Conservation (phyloP, 2,113 vertebrate species). For the Pseudorhombus dupliciocellatus region DNA sequence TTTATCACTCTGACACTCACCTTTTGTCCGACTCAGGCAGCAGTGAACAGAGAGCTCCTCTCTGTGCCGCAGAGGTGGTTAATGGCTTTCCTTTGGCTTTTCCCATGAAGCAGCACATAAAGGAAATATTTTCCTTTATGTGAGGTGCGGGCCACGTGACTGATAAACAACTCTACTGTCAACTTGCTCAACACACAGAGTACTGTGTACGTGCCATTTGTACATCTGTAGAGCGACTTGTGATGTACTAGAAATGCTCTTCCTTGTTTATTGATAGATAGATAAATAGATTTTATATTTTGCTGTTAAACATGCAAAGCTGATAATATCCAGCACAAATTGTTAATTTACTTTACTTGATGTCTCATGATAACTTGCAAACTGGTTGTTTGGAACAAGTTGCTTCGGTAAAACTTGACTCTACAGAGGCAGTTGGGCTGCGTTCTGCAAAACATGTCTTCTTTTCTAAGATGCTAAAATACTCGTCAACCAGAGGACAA, state of each 20-base stretch:
- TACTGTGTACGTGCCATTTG: neutral
- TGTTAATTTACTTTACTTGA: too few relatives aligned
- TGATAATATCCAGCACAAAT: too few relatives aligned
- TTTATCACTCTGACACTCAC: conserved; percentile 68
- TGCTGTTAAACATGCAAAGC: neutral
- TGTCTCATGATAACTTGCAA: too few relatives aligned
- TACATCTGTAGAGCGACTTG: neutral
- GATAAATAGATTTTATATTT: neutral
- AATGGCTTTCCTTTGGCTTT: conserved; percentile 71
- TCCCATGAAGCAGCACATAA: conserved; percentile 80
- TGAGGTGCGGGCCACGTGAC: neutral
- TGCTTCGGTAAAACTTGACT: neutral
- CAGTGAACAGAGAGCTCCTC: conserved; percentile 18
- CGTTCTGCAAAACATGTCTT: conserved; percentile 21
- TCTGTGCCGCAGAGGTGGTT: conserved; percentile 43
- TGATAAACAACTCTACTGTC: conserved; percentile 6
- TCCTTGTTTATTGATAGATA: too few relatives aligned
- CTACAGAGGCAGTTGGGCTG: conserved; percentile 16
- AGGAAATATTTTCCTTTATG: conserved; percentile 21
- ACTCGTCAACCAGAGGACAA: conserved; percentile 13
- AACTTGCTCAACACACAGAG: neutral
- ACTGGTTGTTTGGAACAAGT: too few relatives aligned
- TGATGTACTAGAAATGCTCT: too few relatives aligned
- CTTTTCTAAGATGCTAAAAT: conserved; percentile 21
- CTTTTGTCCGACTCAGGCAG: conserved; percentile 81